Conservation (phyloP, 1,140 invertebrate genomes). For the Conopomorpha cramerella region DNA sequence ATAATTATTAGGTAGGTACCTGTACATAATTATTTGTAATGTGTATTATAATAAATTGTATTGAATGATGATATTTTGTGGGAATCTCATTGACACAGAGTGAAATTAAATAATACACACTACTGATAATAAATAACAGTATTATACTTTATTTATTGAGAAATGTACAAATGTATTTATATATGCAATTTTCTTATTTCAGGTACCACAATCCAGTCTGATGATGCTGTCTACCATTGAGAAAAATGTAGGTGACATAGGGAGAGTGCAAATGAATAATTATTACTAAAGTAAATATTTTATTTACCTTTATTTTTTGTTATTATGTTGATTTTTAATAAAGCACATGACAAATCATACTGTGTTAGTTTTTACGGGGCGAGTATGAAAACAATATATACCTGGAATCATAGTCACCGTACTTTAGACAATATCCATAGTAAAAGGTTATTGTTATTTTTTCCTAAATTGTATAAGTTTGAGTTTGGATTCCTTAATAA, state of each 20-base stretch:
- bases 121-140: neutral
- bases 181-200: neutral
- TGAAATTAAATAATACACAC: conserved; percentile 10
- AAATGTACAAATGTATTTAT: neutral
- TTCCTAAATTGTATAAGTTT: no score
- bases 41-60: no score
- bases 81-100: conserved; percentile 15
- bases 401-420: no score
- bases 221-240: neutral
- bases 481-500: no score
- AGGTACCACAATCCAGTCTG: neutral
- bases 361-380: no score
- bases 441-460: no score
- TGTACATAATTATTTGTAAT: no score
- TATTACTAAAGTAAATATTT: neutral
- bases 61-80: conserved; percentile 10
- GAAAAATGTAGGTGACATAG: neutral
- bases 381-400: no score
- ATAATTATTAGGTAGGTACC: no score
- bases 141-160: neutral
- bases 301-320: neutral
- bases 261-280: neutral
- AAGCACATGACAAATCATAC: no score
- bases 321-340: neutral
- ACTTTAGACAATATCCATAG: no score